A percentile compares a stretch with the other conserved stretches of the same genome.
Conservation (phyloP, 2,113 vertebrate species). For the Menura novaehollandiae region DNA sequence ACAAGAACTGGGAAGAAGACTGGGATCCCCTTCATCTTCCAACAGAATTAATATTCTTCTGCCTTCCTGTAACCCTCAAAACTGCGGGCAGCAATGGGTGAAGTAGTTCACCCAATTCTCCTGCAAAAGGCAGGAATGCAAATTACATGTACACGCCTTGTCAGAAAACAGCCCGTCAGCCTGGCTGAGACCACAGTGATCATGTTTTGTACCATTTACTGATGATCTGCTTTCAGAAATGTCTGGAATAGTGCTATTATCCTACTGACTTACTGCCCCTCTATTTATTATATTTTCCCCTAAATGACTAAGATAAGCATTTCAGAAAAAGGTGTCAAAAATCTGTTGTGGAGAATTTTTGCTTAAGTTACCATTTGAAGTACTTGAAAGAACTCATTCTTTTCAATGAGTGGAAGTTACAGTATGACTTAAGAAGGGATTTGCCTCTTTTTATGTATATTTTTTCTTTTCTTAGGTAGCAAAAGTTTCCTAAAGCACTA, state of each 20-base stretch:
- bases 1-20: background rate
- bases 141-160: fast-evolving
- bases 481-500: background rate
- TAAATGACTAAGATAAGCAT: background rate
- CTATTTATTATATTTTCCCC: background rate
- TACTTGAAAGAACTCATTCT: too few species aligned
- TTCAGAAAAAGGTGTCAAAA: background rate
- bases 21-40: background rate
- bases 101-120: background rate
- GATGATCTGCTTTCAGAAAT: background rate
- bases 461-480: background rate
- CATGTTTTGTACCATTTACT: background rate
- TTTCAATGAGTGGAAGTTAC: background rate
- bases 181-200: background rate
- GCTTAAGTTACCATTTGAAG: background rate
- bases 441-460: background rate
- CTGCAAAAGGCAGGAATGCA: background rate
- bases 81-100: background rate
- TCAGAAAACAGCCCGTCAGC: background rate
- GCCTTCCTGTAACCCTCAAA: background rate
- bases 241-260: background rate
- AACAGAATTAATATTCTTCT: background rate
- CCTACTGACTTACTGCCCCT: background rate
- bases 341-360: background rate
- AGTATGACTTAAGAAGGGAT: background rate